phyloP scores from a whole-genome alignment of 2,888 invertebrate genomes.

The Drosophila recens region DNA sequence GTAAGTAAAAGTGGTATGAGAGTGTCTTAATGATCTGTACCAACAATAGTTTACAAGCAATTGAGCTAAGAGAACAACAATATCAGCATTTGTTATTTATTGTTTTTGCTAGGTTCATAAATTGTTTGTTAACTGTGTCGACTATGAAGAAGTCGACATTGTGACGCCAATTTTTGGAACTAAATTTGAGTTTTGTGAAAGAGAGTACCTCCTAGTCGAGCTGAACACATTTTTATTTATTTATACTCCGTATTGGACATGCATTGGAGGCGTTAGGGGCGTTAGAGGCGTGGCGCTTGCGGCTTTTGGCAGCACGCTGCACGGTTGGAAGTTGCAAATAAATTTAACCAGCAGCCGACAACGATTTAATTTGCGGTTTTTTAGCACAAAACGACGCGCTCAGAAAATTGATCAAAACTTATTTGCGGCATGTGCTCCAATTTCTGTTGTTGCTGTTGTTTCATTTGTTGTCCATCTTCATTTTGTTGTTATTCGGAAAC shows the following conservation, averaged over 20 bases:
- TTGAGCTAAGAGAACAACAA: no score
- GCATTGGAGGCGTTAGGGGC: constrained; percentile 6
- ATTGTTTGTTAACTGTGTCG: no score
- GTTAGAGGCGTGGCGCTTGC: constrained; percentile 41
- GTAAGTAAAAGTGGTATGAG: no score
- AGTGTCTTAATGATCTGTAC: no score
- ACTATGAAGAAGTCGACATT: no score
- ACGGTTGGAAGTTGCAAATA: constrained; percentile 53
- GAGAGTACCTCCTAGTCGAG: not conserved
- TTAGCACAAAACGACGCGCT: constrained; percentile 51
- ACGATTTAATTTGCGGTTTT: constrained; percentile 81
- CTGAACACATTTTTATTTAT: not conserved
- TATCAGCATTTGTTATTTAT: no score
- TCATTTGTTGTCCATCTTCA: not conserved
- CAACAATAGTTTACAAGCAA: no score
- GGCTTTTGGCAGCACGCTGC: constrained; percentile 57
- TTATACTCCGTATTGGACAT: constrained; percentile 12
- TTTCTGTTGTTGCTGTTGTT: not conserved
- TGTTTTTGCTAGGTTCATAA: no score
- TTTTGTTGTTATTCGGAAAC: constrained; percentile 11
- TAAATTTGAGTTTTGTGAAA: no score
- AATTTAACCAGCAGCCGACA: constrained; percentile 63
- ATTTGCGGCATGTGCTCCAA: constrained; percentile 39
- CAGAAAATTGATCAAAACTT: constrained; percentile 65
- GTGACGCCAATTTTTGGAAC: no score